Evolutionary conservation across 1,140 invertebrate species (phyloP).

Genomic region (Drosophila suzukii): DNA sequence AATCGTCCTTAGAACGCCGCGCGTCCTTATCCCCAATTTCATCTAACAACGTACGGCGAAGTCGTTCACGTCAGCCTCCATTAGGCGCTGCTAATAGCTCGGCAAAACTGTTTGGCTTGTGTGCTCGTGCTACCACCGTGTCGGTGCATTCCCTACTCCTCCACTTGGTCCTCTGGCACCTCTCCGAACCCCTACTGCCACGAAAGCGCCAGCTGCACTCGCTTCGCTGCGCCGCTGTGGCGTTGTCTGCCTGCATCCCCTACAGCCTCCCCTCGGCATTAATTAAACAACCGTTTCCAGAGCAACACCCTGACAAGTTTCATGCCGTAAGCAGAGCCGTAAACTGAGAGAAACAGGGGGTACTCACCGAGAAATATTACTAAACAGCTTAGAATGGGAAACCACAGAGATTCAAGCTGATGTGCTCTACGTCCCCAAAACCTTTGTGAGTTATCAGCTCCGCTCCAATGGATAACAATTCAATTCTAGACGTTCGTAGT

Average conservation of each 20-base stretch:
- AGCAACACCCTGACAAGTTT: constrained; percentile 78
- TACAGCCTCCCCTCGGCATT: constrained; percentile 61
- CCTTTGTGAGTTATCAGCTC: neutral
- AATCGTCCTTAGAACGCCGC: constrained; percentile 32
- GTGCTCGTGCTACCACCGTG: constrained; percentile 42
- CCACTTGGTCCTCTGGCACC: constrained; percentile 12
- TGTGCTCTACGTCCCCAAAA: neutral
- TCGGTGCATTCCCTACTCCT: constrained; percentile 10
- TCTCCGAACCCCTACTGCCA: neutral
- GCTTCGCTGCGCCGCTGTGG: constrained; percentile 31
- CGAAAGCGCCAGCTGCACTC: constrained; percentile 11
- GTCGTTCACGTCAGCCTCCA: constrained; percentile 60
- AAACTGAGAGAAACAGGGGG: constrained; percentile 4
- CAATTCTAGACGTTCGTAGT: neutral
- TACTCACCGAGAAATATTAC: no score
- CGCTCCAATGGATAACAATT: neutral
- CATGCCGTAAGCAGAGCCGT: constrained; percentile 29
- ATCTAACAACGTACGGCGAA: constrained; percentile 7
- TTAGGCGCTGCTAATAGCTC: constrained; percentile 73
- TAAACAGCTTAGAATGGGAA: no score
- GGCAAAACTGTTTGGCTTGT: constrained; percentile 73
- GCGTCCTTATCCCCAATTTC: constrained; percentile 2
- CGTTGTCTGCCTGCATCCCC: constrained; percentile 32
- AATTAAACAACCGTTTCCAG: constrained; percentile 82
- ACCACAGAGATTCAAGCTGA: no score